Evolutionary conservation across 2,113 vertebrate species (phyloP).

Genomic region (Kryptolebias marmoratus): DNA sequence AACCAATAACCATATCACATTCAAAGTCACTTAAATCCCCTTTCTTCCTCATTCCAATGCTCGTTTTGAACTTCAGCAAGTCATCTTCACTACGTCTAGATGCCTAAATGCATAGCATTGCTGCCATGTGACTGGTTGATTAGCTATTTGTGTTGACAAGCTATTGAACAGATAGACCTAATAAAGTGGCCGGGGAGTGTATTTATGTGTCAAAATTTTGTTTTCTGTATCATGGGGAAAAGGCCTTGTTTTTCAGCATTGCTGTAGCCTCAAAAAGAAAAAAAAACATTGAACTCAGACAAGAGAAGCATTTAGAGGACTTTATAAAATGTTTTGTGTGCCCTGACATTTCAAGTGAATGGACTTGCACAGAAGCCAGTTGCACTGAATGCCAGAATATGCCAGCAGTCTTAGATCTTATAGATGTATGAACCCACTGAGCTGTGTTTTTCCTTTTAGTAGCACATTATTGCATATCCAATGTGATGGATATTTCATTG

Average conservation of each 20-base stretch:
- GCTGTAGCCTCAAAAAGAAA: constrained; percentile 40
- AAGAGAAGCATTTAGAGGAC: constrained; percentile 23
- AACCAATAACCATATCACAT: too few relatives aligned
- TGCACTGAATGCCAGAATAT: constrained; percentile 26
- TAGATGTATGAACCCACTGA: constrained; percentile 33
- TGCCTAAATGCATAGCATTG: too few relatives aligned
- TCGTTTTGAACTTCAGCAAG: too few relatives aligned
- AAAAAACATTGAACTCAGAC: constrained; percentile 40
- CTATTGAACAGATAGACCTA: too few relatives aligned
- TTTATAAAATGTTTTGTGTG: constrained; percentile 42
- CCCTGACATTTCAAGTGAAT: constrained; percentile 52
- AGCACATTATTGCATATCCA: constrained; percentile 22
- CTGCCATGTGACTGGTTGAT: too few relatives aligned
- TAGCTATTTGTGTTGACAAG: too few relatives aligned
- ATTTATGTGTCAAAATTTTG: constrained; percentile 52
- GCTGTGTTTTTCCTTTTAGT: constrained; percentile 26
- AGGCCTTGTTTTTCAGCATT: constrained; percentile 31
- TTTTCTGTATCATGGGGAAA: constrained; percentile 42
- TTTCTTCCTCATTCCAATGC: too few relatives aligned
- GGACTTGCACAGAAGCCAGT: constrained; percentile 6
- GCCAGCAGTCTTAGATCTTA: constrained; percentile 32
- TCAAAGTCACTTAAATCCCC: too few relatives aligned
- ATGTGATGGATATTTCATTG: constrained; percentile 12
- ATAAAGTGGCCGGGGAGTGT: not conserved
- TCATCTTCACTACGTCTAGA: too few relatives aligned